Evolutionary conservation across 2,888 invertebrate species (phyloP).

Genomic region (Sisyra nigra): DNA sequence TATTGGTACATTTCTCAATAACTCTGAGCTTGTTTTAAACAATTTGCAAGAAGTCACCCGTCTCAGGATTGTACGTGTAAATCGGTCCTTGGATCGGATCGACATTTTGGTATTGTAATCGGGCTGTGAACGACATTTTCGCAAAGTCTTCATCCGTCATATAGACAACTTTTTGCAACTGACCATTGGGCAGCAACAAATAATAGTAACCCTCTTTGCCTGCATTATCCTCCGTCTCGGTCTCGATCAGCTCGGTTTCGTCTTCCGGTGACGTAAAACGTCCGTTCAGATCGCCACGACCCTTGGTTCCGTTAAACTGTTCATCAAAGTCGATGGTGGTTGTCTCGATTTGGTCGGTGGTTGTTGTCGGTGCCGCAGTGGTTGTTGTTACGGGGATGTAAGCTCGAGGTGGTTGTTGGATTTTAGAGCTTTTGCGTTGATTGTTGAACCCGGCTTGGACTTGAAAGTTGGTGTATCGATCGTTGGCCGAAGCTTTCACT

Average conservation of each 20-base stretch:
- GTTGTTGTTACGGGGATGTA: conserved; percentile 21
- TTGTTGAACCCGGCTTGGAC: too few species aligned
- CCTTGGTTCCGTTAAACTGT: conserved; percentile 11
- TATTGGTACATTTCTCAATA: too few species aligned
- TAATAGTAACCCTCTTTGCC: conserved; percentile 40
- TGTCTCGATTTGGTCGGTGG: conserved; percentile 5
- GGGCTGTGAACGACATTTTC: conserved; percentile 48
- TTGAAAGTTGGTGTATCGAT: too few species aligned
- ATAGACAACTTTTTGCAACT: conserved; percentile 44
- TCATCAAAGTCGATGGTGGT: neutral
- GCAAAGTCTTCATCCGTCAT: conserved; percentile 32
- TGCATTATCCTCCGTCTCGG: conserved; percentile 17
- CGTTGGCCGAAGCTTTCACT: too few species aligned
- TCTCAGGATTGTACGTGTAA: conserved; percentile 31
- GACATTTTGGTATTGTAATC: conserved; percentile 43
- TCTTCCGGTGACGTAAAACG: neutral
- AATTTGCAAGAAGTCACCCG: conserved; percentile 3
- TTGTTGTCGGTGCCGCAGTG: conserved; percentile 17
- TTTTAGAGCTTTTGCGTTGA: too few species aligned
- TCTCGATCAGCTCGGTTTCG: conserved; percentile 1
- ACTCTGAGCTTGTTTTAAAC: neutral
- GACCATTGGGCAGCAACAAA: conserved; percentile 42
- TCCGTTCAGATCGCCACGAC: conserved; percentile 4
- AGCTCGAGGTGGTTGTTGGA: too few species aligned
- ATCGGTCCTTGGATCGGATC: conserved; percentile 45